phyloP scores from a whole-genome alignment of 2,797 vertebrate species.

The Monodelphis domestica region DNA sequence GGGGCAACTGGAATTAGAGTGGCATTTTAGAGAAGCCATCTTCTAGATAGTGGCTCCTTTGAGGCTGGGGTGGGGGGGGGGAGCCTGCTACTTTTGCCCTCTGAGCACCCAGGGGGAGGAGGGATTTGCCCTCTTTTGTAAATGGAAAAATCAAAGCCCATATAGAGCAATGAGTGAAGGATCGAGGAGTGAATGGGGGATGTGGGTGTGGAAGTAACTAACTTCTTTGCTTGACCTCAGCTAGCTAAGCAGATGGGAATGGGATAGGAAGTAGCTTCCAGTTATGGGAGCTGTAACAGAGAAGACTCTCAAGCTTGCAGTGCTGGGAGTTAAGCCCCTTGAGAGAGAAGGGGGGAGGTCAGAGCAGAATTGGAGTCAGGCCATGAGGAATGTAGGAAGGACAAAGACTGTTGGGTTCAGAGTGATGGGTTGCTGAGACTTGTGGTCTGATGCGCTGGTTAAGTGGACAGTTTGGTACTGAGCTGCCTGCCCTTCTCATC shows the following conservation, averaged over 20 bases:
- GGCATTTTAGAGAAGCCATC: not conserved
- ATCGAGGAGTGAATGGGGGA: conserved; percentile 35
- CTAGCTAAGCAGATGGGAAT: not conserved
- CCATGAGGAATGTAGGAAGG: not conserved
- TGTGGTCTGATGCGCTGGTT: not conserved
- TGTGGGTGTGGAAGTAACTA: not conserved
- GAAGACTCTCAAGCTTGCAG: not conserved
- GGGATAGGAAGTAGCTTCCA: not conserved
- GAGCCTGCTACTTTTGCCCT: not conserved
- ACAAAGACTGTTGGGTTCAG: not conserved
- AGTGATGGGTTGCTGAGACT: conserved; percentile 23
- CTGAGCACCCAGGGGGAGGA: conserved; percentile 26
- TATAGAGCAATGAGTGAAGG: not conserved
- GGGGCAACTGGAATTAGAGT: conserved; percentile 38
- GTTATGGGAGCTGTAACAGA: conserved; percentile 11
- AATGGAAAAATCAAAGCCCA: not conserved
- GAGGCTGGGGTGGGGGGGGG: conserved; percentile 25
- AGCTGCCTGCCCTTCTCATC: conserved; percentile 30
- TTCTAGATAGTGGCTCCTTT: conserved; percentile 5
- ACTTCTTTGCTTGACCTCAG: not conserved
- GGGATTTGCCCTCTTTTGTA: conserved; percentile 35
- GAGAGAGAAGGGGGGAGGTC: conserved; percentile 23
- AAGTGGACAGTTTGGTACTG: conserved; percentile 51
- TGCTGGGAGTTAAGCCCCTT: conserved; percentile 40
- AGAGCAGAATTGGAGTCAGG: not conserved